Base-by-base conservation (phyloP, 2,888 invertebrate species). In the Philaethria dido region DNA sequence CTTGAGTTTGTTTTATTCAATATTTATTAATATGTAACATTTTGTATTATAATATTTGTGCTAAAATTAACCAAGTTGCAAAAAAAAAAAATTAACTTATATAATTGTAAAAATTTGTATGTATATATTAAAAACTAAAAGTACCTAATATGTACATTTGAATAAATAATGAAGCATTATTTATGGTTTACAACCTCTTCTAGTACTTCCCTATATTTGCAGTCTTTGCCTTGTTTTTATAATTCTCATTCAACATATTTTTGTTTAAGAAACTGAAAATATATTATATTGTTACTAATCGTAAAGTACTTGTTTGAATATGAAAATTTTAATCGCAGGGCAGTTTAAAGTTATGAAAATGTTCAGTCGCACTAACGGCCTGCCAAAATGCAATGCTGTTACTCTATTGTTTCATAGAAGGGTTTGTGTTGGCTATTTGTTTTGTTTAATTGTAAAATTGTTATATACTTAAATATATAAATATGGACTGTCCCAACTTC, bases 341-440 rank as follows among this genome's bases (percentile, higher is more conserved):
- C 25, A 25, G 25, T 25, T 50, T 50, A 13, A n/a, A 29, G n/a
- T 48, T 48, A 13, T 18, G 22, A 47, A 20, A 48, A 54, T 33
- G 14, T 39, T 36, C 36, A 55, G 20, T 50, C 29, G 29, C 50
- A 57, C 22, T 57, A 42, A 44, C 62, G n/a, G n/a, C n/a, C 57
- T 61, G 54, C 62, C 64, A 70, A 70, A 74, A 73, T 75, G 72
- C 71, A 72, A 74, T 79, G 78, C 77, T 79, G 74, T 77, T 78
- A 79, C 80, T 84, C 78, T 73, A 78, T 79, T 82, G 83, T 52
- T 52, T 52, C 81, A 82, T 80, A 84, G 81, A 82, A 80, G 90
- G 89, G n/a, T n/a, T 92, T 92, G 92, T 92, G 91, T 91, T 89
- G 86, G 81, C 88, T 89, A 91, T 91, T 92, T 91, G 89, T 90